Evolutionary conservation across 2,888 invertebrate species (phyloP).

Genomic region (Tribolium freemani): DNA sequence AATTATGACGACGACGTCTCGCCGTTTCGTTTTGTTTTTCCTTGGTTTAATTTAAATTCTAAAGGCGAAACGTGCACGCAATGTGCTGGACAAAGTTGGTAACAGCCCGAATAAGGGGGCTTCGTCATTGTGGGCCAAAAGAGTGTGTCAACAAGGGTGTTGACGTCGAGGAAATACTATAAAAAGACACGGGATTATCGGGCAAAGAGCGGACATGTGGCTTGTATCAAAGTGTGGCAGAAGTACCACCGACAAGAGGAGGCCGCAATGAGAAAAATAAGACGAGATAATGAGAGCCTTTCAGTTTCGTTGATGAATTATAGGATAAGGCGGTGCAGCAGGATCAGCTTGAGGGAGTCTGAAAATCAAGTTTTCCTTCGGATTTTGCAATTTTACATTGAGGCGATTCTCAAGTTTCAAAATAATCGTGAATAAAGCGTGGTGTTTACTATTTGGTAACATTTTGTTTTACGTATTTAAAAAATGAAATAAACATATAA

Average conservation of each 20-base stretch:
- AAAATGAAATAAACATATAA: no score
- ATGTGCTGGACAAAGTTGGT: constrained; percentile 20
- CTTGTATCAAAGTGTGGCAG: not conserved
- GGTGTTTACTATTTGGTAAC: no score
- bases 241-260: not conserved
- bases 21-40: constrained; percentile 29
- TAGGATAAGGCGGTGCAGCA: constrained; percentile 17
- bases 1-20: constrained; percentile 22
- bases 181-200: not conserved
- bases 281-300: constrained; percentile 15
- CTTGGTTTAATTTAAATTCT: constrained; percentile 27
- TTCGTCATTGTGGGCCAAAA: constrained; percentile 5
- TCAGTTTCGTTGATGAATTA: constrained; percentile 14
- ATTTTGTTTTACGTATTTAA: no score
- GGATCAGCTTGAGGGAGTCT: not conserved
- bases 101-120: constrained; percentile 14
- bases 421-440: no score
- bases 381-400: no score
- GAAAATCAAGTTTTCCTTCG: no score
- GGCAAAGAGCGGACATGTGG: not conserved
- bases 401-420: no score
- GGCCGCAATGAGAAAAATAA: constrained; percentile 10
- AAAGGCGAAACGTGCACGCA: constrained; percentile 32
- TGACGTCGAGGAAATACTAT: not conserved
- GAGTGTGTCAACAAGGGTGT: not conserved